These are phyloP conservation scores for Mesorhabditis belari DNA, from an alignment of 2,888 invertebrate species.

Conservation along the genomic window DNA sequence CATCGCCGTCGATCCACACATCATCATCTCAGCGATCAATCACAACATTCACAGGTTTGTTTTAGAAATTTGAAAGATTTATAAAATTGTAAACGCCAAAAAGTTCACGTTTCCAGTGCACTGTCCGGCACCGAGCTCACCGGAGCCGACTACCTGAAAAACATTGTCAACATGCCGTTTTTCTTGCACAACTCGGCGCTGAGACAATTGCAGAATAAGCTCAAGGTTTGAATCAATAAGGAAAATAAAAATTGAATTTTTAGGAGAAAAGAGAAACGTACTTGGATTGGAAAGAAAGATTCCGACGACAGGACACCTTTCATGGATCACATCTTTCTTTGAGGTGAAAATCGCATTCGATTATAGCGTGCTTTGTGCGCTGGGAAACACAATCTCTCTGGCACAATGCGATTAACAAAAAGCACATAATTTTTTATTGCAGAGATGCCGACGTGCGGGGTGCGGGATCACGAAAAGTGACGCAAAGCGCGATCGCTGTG, in stretches of 20 bases:
- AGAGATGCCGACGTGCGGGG: background rate
- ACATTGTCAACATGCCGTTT: slow-evolving; percentile 94
- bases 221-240: slow-evolving; percentile 15
- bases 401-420: no score
- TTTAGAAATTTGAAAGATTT: background rate
- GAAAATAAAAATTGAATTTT: background rate
- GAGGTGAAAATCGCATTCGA: no score
- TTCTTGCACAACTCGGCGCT: slow-evolving; percentile 93
- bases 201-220: slow-evolving; percentile 56
- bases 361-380: background rate
- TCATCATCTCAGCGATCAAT: slow-evolving; percentile 75
- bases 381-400: no score
- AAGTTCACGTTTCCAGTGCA: background rate
- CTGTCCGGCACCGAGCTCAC: slow-evolving; percentile 44
- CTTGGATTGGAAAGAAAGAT: slow-evolving; percentile 41
- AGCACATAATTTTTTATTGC: no score
- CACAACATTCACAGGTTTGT: slow-evolving; percentile 37
- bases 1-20: slow-evolving; percentile 90
- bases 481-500: background rate
- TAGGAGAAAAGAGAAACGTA: slow-evolving; percentile 34
- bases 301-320: slow-evolving; percentile 42
- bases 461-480: slow-evolving; percentile 14
- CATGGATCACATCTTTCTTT: slow-evolving; percentile 43
- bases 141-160: slow-evolving; percentile 57
- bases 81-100: background rate